Conservation (phyloP, 2,888 invertebrate species). For the Entomobrya multifasciata region DNA sequence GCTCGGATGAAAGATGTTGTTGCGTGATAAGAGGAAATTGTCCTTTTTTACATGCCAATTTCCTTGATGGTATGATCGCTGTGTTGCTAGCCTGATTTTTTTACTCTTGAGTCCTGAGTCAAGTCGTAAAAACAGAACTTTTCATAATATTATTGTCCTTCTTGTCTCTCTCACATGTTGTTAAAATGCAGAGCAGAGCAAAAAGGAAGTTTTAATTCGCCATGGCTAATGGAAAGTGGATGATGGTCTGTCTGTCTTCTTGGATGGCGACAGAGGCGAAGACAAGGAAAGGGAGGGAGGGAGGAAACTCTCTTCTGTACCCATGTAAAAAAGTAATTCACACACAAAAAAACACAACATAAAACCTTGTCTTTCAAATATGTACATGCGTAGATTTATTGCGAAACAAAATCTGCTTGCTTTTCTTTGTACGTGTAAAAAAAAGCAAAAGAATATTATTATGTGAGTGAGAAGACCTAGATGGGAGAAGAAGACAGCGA, state of each 20-base stretch:
- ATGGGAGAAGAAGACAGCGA: no score
- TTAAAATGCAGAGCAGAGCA: neutral
- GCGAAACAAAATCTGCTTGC: neutral
- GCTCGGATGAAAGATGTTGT: neutral
- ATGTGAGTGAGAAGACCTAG: no score
- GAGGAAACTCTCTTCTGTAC: neutral
- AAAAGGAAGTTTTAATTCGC: conserved; percentile 61
- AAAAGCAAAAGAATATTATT: neutral
- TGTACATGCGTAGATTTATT: neutral
- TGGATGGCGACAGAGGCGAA: conserved; percentile 6
- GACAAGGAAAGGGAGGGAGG: neutral
- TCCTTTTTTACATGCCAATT: conserved; percentile 66
- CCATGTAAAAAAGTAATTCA: neutral
- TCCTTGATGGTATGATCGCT: no score
- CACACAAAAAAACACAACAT: neutral
- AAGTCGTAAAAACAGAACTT: no score
- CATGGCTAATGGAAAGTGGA: conserved; percentile 40
- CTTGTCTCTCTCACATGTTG: neutral
- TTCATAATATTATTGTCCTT: neutral
- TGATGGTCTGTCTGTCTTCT: no score
- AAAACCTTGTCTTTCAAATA: neutral
- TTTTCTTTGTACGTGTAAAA: neutral
- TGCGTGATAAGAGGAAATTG: conserved; percentile 70
- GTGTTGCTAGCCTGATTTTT: conserved; percentile 47
- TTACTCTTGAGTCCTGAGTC: neutral